Evolutionary conservation across 2,888 invertebrate genomes (phyloP), one percentile per base, ranked within the genome.

Genomic region (Drosophila kambysellisi): DNA sequence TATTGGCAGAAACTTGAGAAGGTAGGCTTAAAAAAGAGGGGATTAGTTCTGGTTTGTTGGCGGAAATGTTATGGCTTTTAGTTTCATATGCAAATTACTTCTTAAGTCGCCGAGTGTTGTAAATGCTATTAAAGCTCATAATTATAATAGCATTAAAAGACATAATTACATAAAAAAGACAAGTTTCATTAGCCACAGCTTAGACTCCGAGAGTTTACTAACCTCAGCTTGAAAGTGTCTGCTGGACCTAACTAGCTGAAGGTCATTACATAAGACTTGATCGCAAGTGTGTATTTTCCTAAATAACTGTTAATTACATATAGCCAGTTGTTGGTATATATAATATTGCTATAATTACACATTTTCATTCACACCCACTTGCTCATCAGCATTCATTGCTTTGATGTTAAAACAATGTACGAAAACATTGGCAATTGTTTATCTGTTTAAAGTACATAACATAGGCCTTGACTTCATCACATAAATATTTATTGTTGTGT

Each of bases 61-160:
- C 51, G 76, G 54, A 80, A 62, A 48, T 39, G 17, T 17, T 48
- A 20, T 11, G 17, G 29, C 12, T n/a, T 29, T 15, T 41, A 41
- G 41, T 43, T 37, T 59, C 17, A 30, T 53, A 80, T 80, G 64
- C 50, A 81, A 79, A 79, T 67, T 7, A 68, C 37, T 37, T 39
- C n/a, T 41, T 11, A 25, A 60, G 46, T 39, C 50, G 30, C 35
- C 43, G 37, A 56, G 48, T 53, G 41, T n/a, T 68, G 67, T 71
- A 68, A 67, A 61, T 57, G 67, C 51, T 56, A 53, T 56, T 51
- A 71, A 56, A 52, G 37, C 66, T 76, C 56, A 69, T 69, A 81
- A 79, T 76, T 76, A 79, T 76, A 79, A 81, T 69, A 62, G 69
- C 77, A 69, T 79, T 79, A 79, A 81, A 64, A 66, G 53, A 48